Conservation (phyloP, 2,888 invertebrate species). For the Tetanocera ferruginea region DNA sequence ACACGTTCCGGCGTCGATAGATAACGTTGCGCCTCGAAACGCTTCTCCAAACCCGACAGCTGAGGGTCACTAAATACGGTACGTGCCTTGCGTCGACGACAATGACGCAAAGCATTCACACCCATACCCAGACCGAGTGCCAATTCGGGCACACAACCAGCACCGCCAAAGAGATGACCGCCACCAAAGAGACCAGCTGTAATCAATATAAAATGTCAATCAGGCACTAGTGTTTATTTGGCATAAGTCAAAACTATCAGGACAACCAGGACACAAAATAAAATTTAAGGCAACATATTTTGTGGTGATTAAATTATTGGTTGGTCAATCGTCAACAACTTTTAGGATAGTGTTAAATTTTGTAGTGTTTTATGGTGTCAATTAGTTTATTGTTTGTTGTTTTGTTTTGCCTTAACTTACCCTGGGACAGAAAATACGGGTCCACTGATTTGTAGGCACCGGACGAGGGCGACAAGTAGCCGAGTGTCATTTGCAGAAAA, state of each 20-base stretch:
- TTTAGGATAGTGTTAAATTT: conserved; percentile 32
- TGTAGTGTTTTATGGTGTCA: conserved; percentile 19
- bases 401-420: conserved; percentile 65
- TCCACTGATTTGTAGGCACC: conserved; percentile 80
- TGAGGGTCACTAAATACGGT: conserved; percentile 91
- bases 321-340: not conserved
- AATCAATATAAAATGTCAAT: conserved; percentile 23
- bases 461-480: conserved; percentile 75
- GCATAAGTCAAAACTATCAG: not conserved
- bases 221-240: not conserved
- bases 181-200: conserved; percentile 67
- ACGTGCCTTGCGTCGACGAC: conserved; percentile 94
- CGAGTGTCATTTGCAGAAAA: conserved; percentile 79
- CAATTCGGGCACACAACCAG: conserved; percentile 67
- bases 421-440: conserved; percentile 81
- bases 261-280: not conserved
- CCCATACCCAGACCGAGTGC: conserved; percentile 70
- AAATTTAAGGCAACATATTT: not conserved
- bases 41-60: conserved; percentile 88
- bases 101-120: conserved; percentile 85
- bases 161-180: conserved; percentile 66
- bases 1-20: conserved; percentile 96
- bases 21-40: conserved; percentile 95
- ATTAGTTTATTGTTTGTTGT: conserved; percentile 24
- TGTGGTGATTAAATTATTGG: conserved; percentile 38